These are phyloP conservation scores for Haliclystus octoradiatus DNA, from an alignment of 30 jellyfish, hydroid and myxozoan species.

Conservation along the genomic window DNA sequence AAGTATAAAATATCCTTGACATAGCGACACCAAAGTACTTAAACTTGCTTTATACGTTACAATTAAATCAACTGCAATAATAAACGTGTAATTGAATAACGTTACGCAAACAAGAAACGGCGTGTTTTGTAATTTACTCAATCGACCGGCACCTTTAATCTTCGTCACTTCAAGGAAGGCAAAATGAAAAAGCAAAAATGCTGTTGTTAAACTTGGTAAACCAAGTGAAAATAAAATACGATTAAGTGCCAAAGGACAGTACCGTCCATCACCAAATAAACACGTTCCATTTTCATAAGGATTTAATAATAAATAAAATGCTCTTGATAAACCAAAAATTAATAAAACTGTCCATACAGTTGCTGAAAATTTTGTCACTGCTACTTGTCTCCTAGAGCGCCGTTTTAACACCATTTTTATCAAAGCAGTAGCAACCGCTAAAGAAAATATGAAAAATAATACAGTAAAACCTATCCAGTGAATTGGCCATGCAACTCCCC, in stretches of 20 bases:
- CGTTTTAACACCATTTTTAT: constrained; percentile 8
- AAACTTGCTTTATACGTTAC: constrained; percentile 28
- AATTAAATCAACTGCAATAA: constrained; percentile 33
- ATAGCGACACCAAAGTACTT: constrained; percentile 21
- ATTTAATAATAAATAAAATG: constrained; percentile 29
- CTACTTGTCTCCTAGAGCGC: constrained; percentile 11
- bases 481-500: constrained; percentile 56
- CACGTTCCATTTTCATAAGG: constrained; percentile 56
- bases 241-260: constrained; percentile 36
- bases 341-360: constrained; percentile 21
- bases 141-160: constrained; percentile 17
- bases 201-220: constrained; percentile 50
- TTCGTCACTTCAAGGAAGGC: constrained; percentile 56
- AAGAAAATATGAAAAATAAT: constrained; percentile 10
- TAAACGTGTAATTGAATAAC: constrained; percentile 18
- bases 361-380: constrained; percentile 35
- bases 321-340: constrained; percentile 21
- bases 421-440: constrained; percentile 18
- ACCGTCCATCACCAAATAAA: constrained; percentile 18
- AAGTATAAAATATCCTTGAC: constrained; percentile 49
- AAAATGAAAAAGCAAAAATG: constrained; percentile 38
- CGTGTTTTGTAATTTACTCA: constrained; percentile 40
- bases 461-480: constrained; percentile 72
- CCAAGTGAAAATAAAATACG: constrained; percentile 56
- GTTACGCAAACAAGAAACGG: constrained; percentile 31